These are phyloP conservation scores for Eurypyga helias DNA, from an alignment of 2,113 vertebrate genomes.

Conservation along the genomic window DNA sequence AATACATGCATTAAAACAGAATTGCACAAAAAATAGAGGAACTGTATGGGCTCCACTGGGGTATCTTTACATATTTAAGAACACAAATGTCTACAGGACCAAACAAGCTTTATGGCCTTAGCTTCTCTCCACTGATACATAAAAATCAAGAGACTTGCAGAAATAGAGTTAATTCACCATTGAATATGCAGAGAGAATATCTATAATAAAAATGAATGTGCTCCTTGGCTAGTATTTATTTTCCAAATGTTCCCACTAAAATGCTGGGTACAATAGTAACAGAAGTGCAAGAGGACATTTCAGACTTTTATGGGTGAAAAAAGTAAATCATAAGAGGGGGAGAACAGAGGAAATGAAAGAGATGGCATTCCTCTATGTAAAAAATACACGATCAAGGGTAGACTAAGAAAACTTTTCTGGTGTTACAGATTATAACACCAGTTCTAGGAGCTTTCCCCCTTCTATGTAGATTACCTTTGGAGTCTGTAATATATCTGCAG, in stretches of 20 bases:
- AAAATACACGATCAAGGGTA: background rate
- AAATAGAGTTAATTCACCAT: constrained; percentile 35
- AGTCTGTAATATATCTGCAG: background rate
- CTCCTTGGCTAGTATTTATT: constrained; percentile 60
- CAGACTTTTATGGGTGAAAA: background rate
- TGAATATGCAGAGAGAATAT: constrained; percentile 34
- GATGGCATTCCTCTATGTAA: background rate
- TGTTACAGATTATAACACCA: background rate
- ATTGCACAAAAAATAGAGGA: background rate
- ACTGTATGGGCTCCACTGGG: background rate
- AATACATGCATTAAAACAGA: background rate
- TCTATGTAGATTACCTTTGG: background rate
- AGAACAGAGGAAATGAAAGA: background rate
- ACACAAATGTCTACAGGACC: background rate
- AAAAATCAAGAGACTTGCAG: constrained; percentile 29
- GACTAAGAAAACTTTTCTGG: background rate
- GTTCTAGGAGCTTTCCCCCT: background rate
- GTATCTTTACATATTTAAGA: background rate
- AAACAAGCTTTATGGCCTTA: constrained; percentile 19
- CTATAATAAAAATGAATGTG: constrained; percentile 51
- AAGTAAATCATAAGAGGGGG: background rate
- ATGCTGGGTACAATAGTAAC: constrained; percentile 6
- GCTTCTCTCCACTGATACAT: constrained; percentile 10
- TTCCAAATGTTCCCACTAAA: constrained; percentile 59
- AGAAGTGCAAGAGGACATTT: constrained; percentile 30